Evolutionary conservation across 2,797 vertebrate genomes (phyloP), one percentile per base, ranked within the genome.

Genomic region (Distichodus sexfasciatus): DNA sequence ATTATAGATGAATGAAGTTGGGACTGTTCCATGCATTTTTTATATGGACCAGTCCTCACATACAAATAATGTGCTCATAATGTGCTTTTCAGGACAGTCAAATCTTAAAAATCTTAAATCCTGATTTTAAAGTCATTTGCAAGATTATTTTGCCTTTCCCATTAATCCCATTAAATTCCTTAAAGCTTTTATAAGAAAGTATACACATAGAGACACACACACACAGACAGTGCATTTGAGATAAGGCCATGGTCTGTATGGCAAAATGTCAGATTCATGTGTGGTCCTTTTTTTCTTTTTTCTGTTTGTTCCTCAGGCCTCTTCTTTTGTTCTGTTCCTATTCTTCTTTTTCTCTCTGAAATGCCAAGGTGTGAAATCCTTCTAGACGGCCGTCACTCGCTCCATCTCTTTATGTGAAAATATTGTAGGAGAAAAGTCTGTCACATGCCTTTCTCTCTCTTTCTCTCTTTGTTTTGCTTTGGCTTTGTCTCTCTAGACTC

Each of bases 401-500:
- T 28, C 35, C 21, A 41, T 12, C 24, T 28, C 36, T 41, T 7
- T 29, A 5, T n/a, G 17, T 19, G 24, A 60, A 60, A 59, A 59
- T 38, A n/a, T 4, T 59, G 14, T 41, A 35, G 54, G 35, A 58
- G 36, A 59, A 28, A 29, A 28, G 28, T 28, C n/a, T 48, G 36
- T 33, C 57, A 40, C 36, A 31, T 38, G 47, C 17, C 17, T 29
- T 19, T 60, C 12, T 57, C 23, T 23, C 33, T 46, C 62, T 36
- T 87, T 87, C 55, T 65, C 63, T 40, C 86, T 87, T 57, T 31
- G 6, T 63, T 35, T 15, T 28, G 19, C 58, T 35, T n/a, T 8
- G n/a, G 38, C 36, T 21, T 54, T 60, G 3, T 79, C 14, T 68
- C 88, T 90, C 44, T 88, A 99, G 97, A 98, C 94, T 0, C 87